Percentiles rank a stretch among this genome's conserved stretches.
Conservation (phyloP, 2,113 vertebrate genomes). For the Mustelus asterias region DNA sequence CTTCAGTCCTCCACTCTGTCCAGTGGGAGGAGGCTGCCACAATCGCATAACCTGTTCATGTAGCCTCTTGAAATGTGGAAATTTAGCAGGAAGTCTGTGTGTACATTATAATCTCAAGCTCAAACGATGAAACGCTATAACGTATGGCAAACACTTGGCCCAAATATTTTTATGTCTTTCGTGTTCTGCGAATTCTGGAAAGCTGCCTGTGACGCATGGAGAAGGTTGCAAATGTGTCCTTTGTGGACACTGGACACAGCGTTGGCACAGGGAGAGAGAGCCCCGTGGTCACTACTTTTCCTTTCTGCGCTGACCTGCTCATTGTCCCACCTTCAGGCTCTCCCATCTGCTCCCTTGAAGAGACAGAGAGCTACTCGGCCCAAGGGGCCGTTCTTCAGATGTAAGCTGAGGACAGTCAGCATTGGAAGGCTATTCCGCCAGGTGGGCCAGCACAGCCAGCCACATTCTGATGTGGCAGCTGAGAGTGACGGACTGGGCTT, state of each 20-base stretch:
- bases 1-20: not conserved
- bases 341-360: not conserved
- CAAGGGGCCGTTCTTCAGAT: not conserved
- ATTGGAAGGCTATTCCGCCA: not conserved
- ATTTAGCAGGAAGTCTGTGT: not conserved
- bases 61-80: not conserved
- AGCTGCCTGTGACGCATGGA: not conserved
- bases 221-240: not conserved
- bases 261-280: not conserved
- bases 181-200: not conserved
- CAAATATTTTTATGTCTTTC: not conserved
- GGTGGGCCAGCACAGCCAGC: not conserved
- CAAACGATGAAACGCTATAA: not conserved
- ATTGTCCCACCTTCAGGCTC: not conserved
- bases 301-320: not conserved
- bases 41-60: not conserved
- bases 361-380: not conserved
- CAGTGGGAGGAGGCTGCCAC: too few relatives aligned
- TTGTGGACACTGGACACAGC: not conserved
- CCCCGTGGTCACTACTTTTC: not conserved
- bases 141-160: not conserved
- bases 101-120: not conserved
- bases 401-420: too few relatives aligned
- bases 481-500: not conserved
- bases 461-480: not conserved